Evolutionary conservation across 2,113 vertebrate genomes (phyloP), one percentile per base, ranked within the genome.

Genomic region (Pipa parva): DNA sequence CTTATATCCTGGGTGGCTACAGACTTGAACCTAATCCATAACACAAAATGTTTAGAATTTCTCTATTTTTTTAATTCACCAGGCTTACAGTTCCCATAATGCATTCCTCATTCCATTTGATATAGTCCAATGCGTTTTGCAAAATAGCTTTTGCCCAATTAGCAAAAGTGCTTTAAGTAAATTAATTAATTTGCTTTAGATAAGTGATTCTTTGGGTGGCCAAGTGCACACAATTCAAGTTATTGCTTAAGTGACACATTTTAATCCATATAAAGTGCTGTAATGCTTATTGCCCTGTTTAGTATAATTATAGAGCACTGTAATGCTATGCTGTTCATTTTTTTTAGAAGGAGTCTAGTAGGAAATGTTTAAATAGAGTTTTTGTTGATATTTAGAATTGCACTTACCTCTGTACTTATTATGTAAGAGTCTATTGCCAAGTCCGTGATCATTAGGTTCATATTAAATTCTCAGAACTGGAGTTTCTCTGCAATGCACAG

Each of bases 141-240:
- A 26, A 46, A 58, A 42, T 65, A 48, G 54, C 64, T 59, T 31
- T 67, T 59, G 57, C 27, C 54, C 58, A 67, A 67, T 67, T 67
- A 67, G 56, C 27, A 51, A 51, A 59, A 59, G 65, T 59, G 45
- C 65, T 59, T 50, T 68, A 68, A 39, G 56, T 60, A 59, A 68
- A 51, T 59, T 59, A 68, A 67, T 68, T 49, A 59, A 68, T 68
- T 68, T 68, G 55, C 24, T 68, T 4, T 56, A 51, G 22, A 59
- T 60, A 68, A 68, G 65, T 68, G 55, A 46, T 49, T 49, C 64
- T 46, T 67, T 59, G 22, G 28, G 55, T 59, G 46, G 21, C 29
- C 22, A 59, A 42, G 31, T 59, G 45, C 17, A 60, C 31, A 36
- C 55, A 59, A 52, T 68, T 68, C 65, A 59, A 46, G 45, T 39